Evolutionary conservation across 35 echinoderm and acorn worm genomes (phyloP), one percentile per base, ranked within the genome.

Genomic region (Ptychodera flava): DNA sequence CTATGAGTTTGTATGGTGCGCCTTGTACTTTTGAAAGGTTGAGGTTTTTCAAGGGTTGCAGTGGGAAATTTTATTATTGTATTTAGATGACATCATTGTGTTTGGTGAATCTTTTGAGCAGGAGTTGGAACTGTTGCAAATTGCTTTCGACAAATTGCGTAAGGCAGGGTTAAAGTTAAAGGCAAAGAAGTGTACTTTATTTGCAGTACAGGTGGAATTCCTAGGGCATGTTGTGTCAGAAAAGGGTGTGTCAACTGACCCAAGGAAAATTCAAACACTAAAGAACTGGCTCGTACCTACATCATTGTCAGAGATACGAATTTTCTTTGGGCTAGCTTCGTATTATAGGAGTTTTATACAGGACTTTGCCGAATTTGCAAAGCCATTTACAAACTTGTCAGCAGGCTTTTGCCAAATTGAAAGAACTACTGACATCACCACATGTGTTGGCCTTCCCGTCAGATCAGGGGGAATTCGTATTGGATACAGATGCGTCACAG

Each of bases 1-100:
- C 89, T 0, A 86, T 90, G 33, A 87, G 37, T 15, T 38, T 92
- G 16, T 85, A 82, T 38, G 86, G 79, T 38, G 90, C 90, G 1
- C 84, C 85, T 16, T 36, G 84, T 35, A 91, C 90, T 31, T 91
- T 91, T 38, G 90, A 87, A 80, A 16, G 84, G 29, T 77, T 86
- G 0, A 81, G 77, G 91, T 93, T 28, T 35, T 92, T 0, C 82
- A 80, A 38, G 86, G 86, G 14, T 75, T 92, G n/a, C 91, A 92
- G 32, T 88, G 91, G 81, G 76, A 92, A 78, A 88, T 79, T 32
- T 78, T 37, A 1, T 28, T 92, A 28, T 1, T 92, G 27, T 92
- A 92, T 64, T 76, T 92, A 28, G 91, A 88, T 37, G 91, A 92
- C 79, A 78, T 97, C 38, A 90, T 97, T 16, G 86, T 91, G 15